Base-by-base conservation (phyloP, 37 sponge, comb jelly and placozoan genomes). In the Chondrosia reniformis region DNA sequence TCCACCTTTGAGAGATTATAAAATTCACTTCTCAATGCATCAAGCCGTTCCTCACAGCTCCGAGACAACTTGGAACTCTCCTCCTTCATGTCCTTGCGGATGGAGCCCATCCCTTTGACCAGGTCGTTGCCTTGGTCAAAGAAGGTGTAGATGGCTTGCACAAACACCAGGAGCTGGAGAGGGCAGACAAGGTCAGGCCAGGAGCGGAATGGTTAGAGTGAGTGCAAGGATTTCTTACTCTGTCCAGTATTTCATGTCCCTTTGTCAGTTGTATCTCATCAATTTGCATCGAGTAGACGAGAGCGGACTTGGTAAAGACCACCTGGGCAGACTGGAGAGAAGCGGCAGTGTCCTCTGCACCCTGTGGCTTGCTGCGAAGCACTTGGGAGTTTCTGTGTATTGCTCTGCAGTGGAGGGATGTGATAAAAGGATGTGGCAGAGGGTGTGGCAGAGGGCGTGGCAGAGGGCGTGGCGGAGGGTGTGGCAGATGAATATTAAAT, bases 81-180 rank as follows among this genome's bases (percentile, higher is more conserved):
- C 17, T 37, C 61, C 5, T 79, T 45, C 46, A 85, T 75, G 43
- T 79, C 40, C 22, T 72, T 40, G 49, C 80, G 77, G 86, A 78
- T 75, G 8, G 82, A 79, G 54, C 85, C 90, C 33, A 42, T 74
- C 58, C 61, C 78, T 8, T 63, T 76, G 32, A 82, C 67, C 19
- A 75, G 79, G 82, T 90, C 90, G 59, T 85, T 83, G 58, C 90
- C 86, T 34, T 90, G 83, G 43, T 74, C 78, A 62, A 85, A 85
- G 80, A 90, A 85, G 30, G 76, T 82, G 69, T 75, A 82, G 77
- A 79, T 77, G 1, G 86, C 86, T 40, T 78, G 46, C 76, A 85
- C 58, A 69, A 74, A 85, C 27, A 75, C 56, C 37, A 90, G 76
- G 38, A 90, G 49, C 90, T 90, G 79, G 21, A 40, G 72, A 21